Evolutionary conservation across 2,113 vertebrate species (phyloP), one percentile per base, ranked within the genome.

Genomic region (Empidonax traillii): DNA sequence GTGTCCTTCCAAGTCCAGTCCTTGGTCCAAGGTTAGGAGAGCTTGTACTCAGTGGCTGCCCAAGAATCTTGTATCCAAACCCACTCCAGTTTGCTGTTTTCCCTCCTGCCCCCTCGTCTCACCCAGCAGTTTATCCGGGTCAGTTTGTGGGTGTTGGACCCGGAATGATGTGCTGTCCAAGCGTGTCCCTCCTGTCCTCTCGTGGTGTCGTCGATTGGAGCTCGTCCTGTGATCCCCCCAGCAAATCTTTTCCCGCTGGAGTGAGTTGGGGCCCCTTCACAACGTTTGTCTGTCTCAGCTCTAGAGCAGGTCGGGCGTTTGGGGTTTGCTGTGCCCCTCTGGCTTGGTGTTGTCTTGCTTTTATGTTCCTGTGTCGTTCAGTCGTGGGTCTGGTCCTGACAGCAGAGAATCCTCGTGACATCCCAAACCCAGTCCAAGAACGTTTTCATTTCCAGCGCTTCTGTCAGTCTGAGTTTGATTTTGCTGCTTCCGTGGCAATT

Each of bases 21-120:
- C 96, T 97, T 94, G 92, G 65, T 33, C 76, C 96, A 89, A 95
- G 94, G 88, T 84, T 82, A 89, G 92, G 90, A 94, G 90, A 95
- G 44, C 66, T 86, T 84, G 90, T 92, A 77, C 90, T 68, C 77
- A 41, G 14, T 78, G 80, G 85, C 71, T 75, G 76, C 94, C 83
- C 78, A 47, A 56, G 59, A 93, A 71, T 83, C 79, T 52, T 47
- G 15, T 62, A 9, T 84, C 65, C 82, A 41, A 35, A 24, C 65
- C 35, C 14, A 2, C 44, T 83, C 59, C 6, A 20, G 65, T 35
- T 73, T 43, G 1, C 39, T 59, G 78, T 15, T 80, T 83, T 73
- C 72, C 46, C 51, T 79, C 31, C 39, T 66, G 10, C 35, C 25
- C 84, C 41, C 24, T 11, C 2, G 2, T 41, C 85, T 85, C 1